Conservation (phyloP, 2,113 vertebrate genomes). For the Orientallactaga bullata region DNA sequence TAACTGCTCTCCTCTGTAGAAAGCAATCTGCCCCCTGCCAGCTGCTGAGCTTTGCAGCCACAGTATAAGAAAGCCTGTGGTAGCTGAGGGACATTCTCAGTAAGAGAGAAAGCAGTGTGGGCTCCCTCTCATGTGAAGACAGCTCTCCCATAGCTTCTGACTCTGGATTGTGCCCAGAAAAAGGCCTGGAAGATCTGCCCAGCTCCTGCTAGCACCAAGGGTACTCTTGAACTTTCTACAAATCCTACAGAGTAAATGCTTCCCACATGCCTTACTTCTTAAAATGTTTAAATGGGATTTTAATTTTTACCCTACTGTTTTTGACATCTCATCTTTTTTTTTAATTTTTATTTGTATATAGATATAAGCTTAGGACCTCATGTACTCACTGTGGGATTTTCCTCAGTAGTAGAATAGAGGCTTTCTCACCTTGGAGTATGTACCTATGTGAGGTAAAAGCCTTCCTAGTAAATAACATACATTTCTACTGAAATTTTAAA, state of each 20-base stretch:
- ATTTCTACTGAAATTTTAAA: neutral
- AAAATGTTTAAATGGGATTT: neutral
- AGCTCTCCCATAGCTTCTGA: neutral
- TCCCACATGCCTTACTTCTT: neutral
- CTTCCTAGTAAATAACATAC: neutral
- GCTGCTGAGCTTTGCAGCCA: neutral
- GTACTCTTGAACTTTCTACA: neutral
- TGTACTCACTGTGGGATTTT: neutral
- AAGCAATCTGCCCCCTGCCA: conserved; percentile 48
- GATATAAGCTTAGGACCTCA: neutral
- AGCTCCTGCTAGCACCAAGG: neutral
- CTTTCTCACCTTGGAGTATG: neutral
- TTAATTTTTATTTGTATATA: neutral
- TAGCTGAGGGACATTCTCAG: neutral
- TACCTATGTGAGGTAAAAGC: conserved; percentile 10
- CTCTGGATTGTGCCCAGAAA: neutral
- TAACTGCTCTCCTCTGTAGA: conserved; percentile 2
- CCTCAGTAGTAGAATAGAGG: neutral
- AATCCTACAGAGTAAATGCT: neutral
- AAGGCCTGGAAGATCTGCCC: neutral
- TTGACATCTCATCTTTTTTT: neutral
- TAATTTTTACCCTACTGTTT: neutral
- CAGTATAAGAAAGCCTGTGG: neutral
- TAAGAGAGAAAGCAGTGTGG: neutral
- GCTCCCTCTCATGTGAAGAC: neutral